Evolutionary conservation across 2,113 vertebrate genomes (phyloP), one percentile per base, ranked within the genome.

Genomic region (Gallinago media): DNA sequence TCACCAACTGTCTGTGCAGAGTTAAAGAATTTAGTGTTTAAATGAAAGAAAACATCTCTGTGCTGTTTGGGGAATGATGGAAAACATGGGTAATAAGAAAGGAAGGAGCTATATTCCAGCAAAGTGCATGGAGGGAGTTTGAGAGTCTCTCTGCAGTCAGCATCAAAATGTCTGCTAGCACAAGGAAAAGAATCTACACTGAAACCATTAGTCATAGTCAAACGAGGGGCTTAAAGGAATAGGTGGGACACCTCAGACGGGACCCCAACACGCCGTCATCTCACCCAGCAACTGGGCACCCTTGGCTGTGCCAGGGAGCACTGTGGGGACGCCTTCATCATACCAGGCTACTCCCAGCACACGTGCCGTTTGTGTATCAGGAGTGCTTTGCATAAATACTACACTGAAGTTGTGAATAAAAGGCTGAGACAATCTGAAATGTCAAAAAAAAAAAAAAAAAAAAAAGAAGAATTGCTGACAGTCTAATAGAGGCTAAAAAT

Each of bases 51-150:
- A 89, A 91, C 80, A 89, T 75, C 55, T 80, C 88, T 90, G 59
- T 61, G 81, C 88, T 82, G 79, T 94, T 91, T 92, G 92, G 50
- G 90, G 84, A 94, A 95, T 82, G 92, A 96, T 88, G 71, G 94
- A 92, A 92, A 78, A 89, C 75, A 47, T 42, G 85, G 91, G 75
- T 49, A 76, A 89, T 50, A 36, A 27, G 73, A 70, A 92, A 89
- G 67, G 84, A 70, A 91, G 95, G 92, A 88, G 46, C 84, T 87
- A 65, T 75, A 36, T 81, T 65, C 46, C 23, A 93, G 89, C 63
- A 77, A 82, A 74, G 34, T 7, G 7, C 89, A 68, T 32, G 76
- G 93, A 94, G 59, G 80, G 94, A 91, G 74, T 61, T 88, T 79
- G 79, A 70, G 68, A 75, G n/a, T 76, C 88, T 84, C 72, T 44